Conservation (phyloP, 2,888 invertebrate genomes). For the Eudemis profundana region DNA sequence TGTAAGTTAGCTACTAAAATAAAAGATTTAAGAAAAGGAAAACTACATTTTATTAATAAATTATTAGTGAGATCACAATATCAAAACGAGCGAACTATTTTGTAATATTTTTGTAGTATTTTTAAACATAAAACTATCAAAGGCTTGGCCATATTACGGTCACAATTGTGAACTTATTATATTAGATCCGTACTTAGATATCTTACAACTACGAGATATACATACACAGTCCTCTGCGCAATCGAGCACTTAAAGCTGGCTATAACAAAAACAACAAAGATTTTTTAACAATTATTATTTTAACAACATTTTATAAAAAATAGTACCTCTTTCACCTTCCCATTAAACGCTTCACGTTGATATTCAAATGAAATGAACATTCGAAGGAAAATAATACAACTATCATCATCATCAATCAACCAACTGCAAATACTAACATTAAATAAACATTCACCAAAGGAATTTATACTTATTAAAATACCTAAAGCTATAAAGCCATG, state of each 20-base stretch:
- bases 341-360: too few species aligned
- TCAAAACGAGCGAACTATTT: conserved; percentile 1
- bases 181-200: background rate
- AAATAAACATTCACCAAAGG: background rate
- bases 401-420: background rate
- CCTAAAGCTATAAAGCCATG: background rate
- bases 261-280: conserved; percentile 14
- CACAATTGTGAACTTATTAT: background rate
- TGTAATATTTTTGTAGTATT: background rate
- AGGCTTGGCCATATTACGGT: conserved; percentile 7
- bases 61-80: conserved; percentile 22
- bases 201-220: conserved; percentile 5
- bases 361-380: background rate
- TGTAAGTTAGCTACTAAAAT: background rate
- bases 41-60: conserved; percentile 13
- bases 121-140: background rate
- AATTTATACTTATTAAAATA: background rate
- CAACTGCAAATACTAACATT: background rate
- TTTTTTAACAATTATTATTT: background rate
- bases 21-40: background rate
- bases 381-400: background rate
- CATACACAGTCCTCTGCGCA: background rate
- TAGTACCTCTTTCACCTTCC: background rate
- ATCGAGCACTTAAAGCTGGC: conserved; percentile 16
- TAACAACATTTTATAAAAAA: background rate